Base-by-base conservation (phyloP, 1,140 invertebrate species). In the Ganaspis sp. region DNA sequence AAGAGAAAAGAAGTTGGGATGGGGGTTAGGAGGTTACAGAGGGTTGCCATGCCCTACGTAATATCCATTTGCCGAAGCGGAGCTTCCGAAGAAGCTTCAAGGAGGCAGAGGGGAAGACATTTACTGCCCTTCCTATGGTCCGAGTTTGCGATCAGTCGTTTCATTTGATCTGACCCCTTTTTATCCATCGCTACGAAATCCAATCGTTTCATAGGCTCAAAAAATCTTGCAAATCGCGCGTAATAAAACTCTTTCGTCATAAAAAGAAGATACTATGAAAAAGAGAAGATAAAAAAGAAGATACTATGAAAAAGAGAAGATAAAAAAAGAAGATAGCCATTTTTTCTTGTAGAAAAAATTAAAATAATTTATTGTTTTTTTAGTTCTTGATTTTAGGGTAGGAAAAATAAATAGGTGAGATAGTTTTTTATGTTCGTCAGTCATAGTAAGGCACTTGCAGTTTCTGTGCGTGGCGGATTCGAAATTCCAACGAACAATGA, bases 361-460 rank as follows among this genome's bases (percentile, higher is more conserved):
- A n/a, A n/a, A n/a, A n/a, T n/a, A n/a, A n/a, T n/a, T n/a, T n/a
- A 49, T 49, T 49, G 5, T 29, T 76, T 76, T 37, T 49, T 58
- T 49, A n/a, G n/a, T n/a, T n/a, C n/a, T 17, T 5, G 4, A 1
- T n/a, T 49, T 1, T 2, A 9, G 23, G 11, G 19, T 11, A 58
- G 19, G 23, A 21, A 12, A 64, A 64, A 12, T 64, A 15, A 5
- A 15, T 64, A 1, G 11, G 15, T 19, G 2, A 64, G 23, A 4
- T 11, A 5, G 21, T n/a, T 83, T 81, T 83, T 81, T 79, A 78
- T 37, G 76, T 81, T 86, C 82, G 71, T 81, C 73, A 75, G 75
- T 86, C 85, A 87, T 78, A 80, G 82, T 82, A 87, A 88, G 85
- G 85, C 86, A 85, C 85, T 87, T 87, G 85, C 78, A 75, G 71